phyloP scores from a whole-genome alignment of 1,140 invertebrate species.

The Phocides pigmalion region DNA sequence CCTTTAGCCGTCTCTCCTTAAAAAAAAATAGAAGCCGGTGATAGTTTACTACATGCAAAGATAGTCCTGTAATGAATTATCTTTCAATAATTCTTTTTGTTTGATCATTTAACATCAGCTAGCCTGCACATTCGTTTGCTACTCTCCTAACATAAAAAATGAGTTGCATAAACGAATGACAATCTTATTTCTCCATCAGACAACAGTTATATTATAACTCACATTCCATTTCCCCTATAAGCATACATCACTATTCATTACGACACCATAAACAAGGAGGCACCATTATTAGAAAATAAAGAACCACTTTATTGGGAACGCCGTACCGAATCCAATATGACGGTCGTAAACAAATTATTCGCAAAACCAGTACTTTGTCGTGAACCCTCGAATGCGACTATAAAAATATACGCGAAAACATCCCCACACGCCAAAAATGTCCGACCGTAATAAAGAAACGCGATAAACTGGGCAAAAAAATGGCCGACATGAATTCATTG shows the following conservation, averaged over 20 bases:
- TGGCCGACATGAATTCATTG: slow-evolving; percentile 79
- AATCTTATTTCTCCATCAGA: no score
- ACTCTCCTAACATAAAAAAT: no score
- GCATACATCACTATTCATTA: slow-evolving; percentile 34
- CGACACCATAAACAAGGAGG: slow-evolving; percentile 37
- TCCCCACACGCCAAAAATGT: slow-evolving; percentile 61
- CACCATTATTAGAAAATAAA: slow-evolving; percentile 64
- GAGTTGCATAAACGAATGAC: no score
- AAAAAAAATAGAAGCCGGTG: no score
- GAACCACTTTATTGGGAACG: slow-evolving; percentile 60
- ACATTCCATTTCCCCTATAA: slow-evolving; percentile 11
- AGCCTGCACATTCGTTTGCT: no score
- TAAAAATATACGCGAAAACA: slow-evolving; percentile 62
- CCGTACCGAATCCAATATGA: slow-evolving; percentile 63
- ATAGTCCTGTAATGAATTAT: no score
- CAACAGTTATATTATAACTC: no score
- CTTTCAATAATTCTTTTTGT: no score
- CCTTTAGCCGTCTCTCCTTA: no score
- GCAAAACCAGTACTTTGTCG: slow-evolving; percentile 56
- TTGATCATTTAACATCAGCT: no score
- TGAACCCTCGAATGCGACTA: slow-evolving; percentile 63
- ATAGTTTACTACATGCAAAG: no score
- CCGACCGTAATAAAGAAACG: slow-evolving; percentile 78
- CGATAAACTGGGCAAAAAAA: slow-evolving; percentile 79
- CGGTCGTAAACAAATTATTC: slow-evolving; percentile 76